A percentile compares a stretch with the other conserved stretches of the same genome.
These are phyloP conservation scores for Thaumetopoea pityocampa DNA, from an alignment of 1,140 invertebrate species.

Conservation along the genomic window DNA sequence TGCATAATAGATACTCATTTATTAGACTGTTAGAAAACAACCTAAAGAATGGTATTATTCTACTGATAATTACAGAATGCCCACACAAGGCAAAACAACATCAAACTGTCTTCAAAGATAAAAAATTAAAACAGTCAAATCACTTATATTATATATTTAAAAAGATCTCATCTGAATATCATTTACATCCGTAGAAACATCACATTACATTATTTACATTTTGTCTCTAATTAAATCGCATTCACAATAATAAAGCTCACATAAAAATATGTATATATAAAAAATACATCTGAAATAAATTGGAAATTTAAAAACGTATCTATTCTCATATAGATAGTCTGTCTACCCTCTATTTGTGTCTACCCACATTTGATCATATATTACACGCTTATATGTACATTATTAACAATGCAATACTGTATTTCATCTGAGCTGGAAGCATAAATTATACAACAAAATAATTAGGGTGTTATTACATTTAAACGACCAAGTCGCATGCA, in stretches of 20 bases:
- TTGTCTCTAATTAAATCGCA: constrained; percentile 33
- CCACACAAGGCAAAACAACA: too few species aligned
- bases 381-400: constrained; percentile 33
- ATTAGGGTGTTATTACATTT: too few species aligned
- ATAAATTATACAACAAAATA: too few species aligned
- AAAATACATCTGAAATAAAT: constrained; percentile 42
- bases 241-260: constrained; percentile 49
- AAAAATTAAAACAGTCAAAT: constrained; percentile 28
- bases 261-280: constrained; percentile 27
- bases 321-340: too few species aligned
- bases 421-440: constrained; percentile 8
- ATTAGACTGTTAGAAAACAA: too few species aligned
- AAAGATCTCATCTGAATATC: constrained; percentile 62
- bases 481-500: too few species aligned
- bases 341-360: constrained; percentile 21
- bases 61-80: too few species aligned
- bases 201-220: constrained; percentile 51
- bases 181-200: constrained; percentile 49
- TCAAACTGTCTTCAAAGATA: too few species aligned
- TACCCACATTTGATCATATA: constrained; percentile 39
- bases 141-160: constrained; percentile 48
- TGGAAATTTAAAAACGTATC: constrained; percentile 36
- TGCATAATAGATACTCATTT: too few species aligned
- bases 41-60: too few species aligned
- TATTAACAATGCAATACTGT: constrained; percentile 31